Base-by-base conservation (phyloP, 2,888 invertebrate genomes). In the Caenorhabditis becei region DNA sequence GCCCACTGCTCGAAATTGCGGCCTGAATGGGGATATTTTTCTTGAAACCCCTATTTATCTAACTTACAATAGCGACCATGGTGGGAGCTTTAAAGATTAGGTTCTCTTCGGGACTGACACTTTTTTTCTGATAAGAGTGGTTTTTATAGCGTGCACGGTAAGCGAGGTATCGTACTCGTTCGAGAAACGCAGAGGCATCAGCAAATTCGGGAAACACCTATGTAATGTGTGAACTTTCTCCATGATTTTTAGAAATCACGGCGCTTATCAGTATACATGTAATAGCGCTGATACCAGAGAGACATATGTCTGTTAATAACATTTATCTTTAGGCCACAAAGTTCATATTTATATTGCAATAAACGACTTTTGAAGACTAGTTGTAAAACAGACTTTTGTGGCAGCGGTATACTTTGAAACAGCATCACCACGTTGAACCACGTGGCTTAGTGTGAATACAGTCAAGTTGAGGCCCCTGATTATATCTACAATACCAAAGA, bases 51-150 rank as follows among this genome's bases (percentile, higher is more conserved):
- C 8, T 18, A 28, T 53, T 41, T 49, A 20, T 35, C 8, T 28
- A 49, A 79, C 79, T 79, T 24, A 79, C 79, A 53, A 79, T 63
- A n/a, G 72, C 79, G 7, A 79, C 79, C 79, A 79, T 79, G 32
- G 54, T 49, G 37, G n/a, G 10, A 28, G 58, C 51, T 59, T 53
- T 53, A 53, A 62, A 71, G 70, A 71, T 61, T 61, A 26, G 61
- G 51, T 23, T 26, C 28, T 18, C 24, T 47, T 51, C 16, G 53
- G 23, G 37, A 72, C 47, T 65, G 61, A 51, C 8, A 10, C 11
- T 37, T 28, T 0, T n/a, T 11, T 23, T 65, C 74, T 65, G 74
- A 74, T 74, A 65, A 74, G 65, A 49, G n/a, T 37, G 59, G 20
- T 47, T 59, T 74, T 72, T 72, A 72, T 72, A 63, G 32, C 37